Conservation (phyloP, 1,140 invertebrate genomes). For the Caerostris extrusa region DNA sequence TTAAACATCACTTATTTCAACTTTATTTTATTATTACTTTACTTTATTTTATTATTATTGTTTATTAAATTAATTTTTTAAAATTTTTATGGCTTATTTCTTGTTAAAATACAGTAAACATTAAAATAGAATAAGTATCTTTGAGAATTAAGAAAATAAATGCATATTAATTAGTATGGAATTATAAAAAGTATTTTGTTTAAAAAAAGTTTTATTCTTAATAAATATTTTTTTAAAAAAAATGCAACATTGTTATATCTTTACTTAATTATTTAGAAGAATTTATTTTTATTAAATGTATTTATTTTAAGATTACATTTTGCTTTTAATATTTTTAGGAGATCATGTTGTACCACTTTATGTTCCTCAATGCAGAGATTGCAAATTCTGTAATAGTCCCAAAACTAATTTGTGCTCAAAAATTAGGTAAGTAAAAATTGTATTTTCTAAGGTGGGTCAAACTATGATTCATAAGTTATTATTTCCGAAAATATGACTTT, state of each 20-base stretch:
- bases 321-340: slow-evolving; percentile 83
- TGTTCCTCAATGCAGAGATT: slow-evolving; percentile 97
- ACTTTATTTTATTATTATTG: no score
- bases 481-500: not conserved
- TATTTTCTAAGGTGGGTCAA: not conserved
- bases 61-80: no score
- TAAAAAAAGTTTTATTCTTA: no score
- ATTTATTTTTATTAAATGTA: not conserved
- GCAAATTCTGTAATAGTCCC: slow-evolving; percentile 96
- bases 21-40: no score
- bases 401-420: slow-evolving; percentile 99
- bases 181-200: no score
- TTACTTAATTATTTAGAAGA: not conserved
- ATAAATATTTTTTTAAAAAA: not conserved
- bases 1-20: no score
- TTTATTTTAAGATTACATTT: not conserved
- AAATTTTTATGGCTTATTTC: no score
- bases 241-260: not conserved
- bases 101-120: no score
- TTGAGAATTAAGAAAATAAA: no score
- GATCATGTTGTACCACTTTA: slow-evolving; percentile 98
- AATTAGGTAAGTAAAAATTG: slow-evolving; percentile 85
- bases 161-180: no score
- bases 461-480: not conserved
- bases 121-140: no score